Percentiles rank a stretch among this genome's conserved stretches.
Evolutionary conservation across 2,888 invertebrate genomes (phyloP).

Genomic region (Criorhina ranunculi): DNA sequence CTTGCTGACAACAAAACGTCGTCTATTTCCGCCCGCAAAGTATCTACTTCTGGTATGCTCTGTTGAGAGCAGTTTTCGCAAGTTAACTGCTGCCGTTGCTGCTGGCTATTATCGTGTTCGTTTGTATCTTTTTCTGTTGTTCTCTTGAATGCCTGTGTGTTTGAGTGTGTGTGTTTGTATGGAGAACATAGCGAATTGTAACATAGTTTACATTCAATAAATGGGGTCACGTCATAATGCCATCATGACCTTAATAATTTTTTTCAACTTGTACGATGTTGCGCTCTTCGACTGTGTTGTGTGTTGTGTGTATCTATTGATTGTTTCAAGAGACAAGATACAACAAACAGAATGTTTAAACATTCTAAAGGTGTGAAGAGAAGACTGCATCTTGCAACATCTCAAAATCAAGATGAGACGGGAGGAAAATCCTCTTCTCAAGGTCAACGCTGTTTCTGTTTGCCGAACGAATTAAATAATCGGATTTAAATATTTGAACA

Average conservation of each 20-base stretch:
- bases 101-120: conserved; percentile 34
- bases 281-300: not conserved
- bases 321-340: conserved; percentile 17
- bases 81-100: conserved; percentile 14
- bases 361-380: not conserved
- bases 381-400: not conserved
- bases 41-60: conserved; percentile 39
- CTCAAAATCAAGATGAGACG: conserved; percentile 3
- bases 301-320: conserved; percentile 19
- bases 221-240: conserved; percentile 60
- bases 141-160: conserved; percentile 8
- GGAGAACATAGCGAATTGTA: conserved; percentile 32
- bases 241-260: conserved; percentile 48
- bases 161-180: not conserved
- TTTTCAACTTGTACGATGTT: not conserved
- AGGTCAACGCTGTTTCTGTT: conserved; percentile 16
- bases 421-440: conserved; percentile 12
- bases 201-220: conserved; percentile 61
- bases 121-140: conserved; percentile 1
- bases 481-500: conserved; percentile 14
- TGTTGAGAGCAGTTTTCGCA: conserved; percentile 34
- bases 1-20: not conserved
- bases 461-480: conserved; percentile 34
- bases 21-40: conserved; percentile 35
- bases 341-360: not conserved